Evolutionary conservation across 2,797 vertebrate genomes (phyloP), one percentile per base, ranked within the genome.

Genomic region (Rhodeus uyekii): DNA sequence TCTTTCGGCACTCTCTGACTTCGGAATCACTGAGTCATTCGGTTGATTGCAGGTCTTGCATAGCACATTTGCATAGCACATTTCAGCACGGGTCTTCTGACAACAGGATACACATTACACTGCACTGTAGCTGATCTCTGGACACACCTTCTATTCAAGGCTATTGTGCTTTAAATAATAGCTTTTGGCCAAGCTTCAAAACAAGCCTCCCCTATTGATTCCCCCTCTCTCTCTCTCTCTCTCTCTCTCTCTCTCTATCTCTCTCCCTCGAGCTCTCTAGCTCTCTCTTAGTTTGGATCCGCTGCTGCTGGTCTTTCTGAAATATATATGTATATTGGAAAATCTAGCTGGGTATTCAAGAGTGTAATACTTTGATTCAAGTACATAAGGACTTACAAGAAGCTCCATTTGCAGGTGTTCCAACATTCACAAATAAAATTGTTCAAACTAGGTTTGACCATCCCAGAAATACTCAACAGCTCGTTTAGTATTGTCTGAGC

Each of bases 21-120:
- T 67, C 67, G 85, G 85, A 86, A 86, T 63, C 73, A 83, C 63
- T 86, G 85, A 86, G 85, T 86, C 85, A 86, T 78, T 78, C 5
- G 6, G 38, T 65, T 46, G 61, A 76, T 75, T 68, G 83, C 18
- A 68, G 72, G 55, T 80, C 63, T 76, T 46, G 61, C 38, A 69
- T 36, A 24, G 24, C 29, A 22, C 19, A n/a, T 55, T 63, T 76
- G 48, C 63, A 55, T 53, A 64, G 78, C 38, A 68, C 50, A 71
- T 71, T 48, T 81, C 38, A 69, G 73, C 81, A 69, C 16, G n/a
- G 63, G 13, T 29, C 27, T 60, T 76, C 48, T 76, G 50, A 82
- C 73, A 76, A 82, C 81, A 82, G 81, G 81, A 82, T 69, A 76
- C 73, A 76, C 81, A 82, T 82, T 82, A 82, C 44, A 2, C 67